Base-by-base conservation (phyloP, 2,113 vertebrate species). In the Acanthisitta chloris region DNA sequence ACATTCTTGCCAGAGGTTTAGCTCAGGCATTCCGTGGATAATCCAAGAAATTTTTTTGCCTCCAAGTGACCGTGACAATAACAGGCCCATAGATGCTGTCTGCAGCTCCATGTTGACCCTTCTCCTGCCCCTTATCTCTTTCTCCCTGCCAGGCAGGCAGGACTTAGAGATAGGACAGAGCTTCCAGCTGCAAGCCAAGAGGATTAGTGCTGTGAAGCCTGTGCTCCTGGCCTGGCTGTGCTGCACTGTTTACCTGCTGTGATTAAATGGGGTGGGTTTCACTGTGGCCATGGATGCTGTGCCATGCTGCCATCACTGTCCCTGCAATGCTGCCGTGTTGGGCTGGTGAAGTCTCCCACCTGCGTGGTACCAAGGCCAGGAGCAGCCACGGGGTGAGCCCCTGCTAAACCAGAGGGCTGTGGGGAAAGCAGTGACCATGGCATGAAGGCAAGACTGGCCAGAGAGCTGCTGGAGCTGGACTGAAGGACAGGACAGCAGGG, bases 1-100 rank as follows among this genome's bases (percentile, higher is more conserved):
- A 95, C 95, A 93, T 93, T 97, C 96, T 79, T 90, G 36, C 11
- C 48, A 72, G 70, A 94, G 78, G 43, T 94, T 91, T 96, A 97
- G 57, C 57, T 45, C 38, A 85, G 81, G 57, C 17, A 8, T 48
- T 5, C 6, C 1, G 7, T 28, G 61, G 62, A 90, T 96, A 94
- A 97, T 91, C 85, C 40, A 40, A 23, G n/a, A 77, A 69, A 70
- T 24, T 25, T 51, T 84, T 89, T 87, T 74, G 40, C 46, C 33
- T 81, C 52, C 66, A 91, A 87, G 65, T 40, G 73, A 79, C 69
- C 0, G 0, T 86, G 81, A 71, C 7, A 34, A 14, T 67, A 87
- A 81, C 0, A 3, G 58, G 42, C 28, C 9, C 9, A 0, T 14
- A 38, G 5, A 2, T 3, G 8, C 16, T 10, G 12, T 49, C 61